Percentiles rank a stretch among this genome's conserved stretches.
These are phyloP conservation scores for Equus przewalskii DNA, from an alignment of 2,113 vertebrate genomes.

Conservation along the genomic window DNA sequence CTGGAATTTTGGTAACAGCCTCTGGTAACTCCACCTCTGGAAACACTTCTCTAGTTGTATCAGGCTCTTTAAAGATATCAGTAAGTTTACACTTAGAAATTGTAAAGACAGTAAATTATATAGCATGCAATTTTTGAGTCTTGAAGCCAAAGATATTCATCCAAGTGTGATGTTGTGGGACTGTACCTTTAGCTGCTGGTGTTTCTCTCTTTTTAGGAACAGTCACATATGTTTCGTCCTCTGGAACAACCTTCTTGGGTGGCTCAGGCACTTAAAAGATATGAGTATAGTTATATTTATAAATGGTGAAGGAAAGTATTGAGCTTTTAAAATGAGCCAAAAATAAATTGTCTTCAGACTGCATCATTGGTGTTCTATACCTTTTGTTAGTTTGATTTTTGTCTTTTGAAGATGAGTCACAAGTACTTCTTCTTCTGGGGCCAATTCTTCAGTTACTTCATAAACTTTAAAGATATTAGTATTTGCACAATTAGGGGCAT, in stretches of 20 bases:
- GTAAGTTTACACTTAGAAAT: slow-evolving; percentile 70
- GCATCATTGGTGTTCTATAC: slow-evolving; percentile 71
- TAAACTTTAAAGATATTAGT: slow-evolving; percentile 88
- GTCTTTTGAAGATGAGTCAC: slow-evolving; percentile 82
- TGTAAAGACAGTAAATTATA: slow-evolving; percentile 32
- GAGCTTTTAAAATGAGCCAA: slow-evolving; percentile 17
- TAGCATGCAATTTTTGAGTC: not conserved
- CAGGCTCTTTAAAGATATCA: slow-evolving; percentile 88
- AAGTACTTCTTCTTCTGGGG: slow-evolving; percentile 81
- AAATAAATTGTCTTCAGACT: slow-evolving; percentile 51
- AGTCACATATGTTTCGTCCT: slow-evolving; percentile 80
- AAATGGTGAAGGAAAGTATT: slow-evolving; percentile 49
- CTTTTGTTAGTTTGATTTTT: slow-evolving; percentile 80
- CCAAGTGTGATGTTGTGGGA: slow-evolving; percentile 50
- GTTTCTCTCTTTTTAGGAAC: slow-evolving; percentile 80
- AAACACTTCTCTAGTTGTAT: slow-evolving; percentile 85
- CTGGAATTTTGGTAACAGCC: slow-evolving; percentile 72
- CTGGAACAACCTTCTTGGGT: slow-evolving; percentile 82
- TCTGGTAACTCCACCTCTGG: slow-evolving; percentile 76
- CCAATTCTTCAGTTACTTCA: slow-evolving; percentile 82
- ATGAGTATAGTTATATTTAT: slow-evolving; percentile 72
- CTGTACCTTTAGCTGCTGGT: slow-evolving; percentile 85
- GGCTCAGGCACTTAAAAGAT: slow-evolving; percentile 85
- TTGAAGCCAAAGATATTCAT: slow-evolving; percentile 58
- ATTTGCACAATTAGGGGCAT: slow-evolving; percentile 66